Evolutionary conservation across 2,113 vertebrate genomes (phyloP), one percentile per base, ranked within the genome.

Genomic region (Protomyctophum bolini): DNA sequence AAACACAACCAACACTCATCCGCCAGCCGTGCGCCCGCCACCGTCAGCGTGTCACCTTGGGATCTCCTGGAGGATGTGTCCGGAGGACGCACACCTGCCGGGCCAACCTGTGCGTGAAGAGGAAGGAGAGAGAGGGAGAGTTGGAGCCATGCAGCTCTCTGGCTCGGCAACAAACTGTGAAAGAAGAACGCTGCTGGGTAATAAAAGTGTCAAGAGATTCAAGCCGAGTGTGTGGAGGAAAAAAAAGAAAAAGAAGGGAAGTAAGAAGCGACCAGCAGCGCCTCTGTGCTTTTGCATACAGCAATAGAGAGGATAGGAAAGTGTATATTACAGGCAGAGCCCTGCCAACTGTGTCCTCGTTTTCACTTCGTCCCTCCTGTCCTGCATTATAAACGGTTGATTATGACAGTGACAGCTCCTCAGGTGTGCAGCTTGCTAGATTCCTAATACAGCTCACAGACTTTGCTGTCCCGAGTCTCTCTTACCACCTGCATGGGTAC

Each of bases 401-500:
- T 90, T 86, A 88, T 87, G 85, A 90, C 87, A 81, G 61, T 83
- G 87, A 86, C 87, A 82, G 84, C 86, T 91, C 83, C 84, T 91
- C 89, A 91, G 89, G 89, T 91, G 89, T 87, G 83, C 83, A 77
- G 80, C 70, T 85, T 83, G 81, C 78, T 79, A 86, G 76, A 89
- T 81, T 91, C 90, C 87, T 87, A 88, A 90, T 92, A 87, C 91
- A 66, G 83, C 85, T 86, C 87, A 87, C 87, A 86, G 67, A 76
- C 81, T 58, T 73, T 47, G 80, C 82, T 63, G 76, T 69, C 80
- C 87, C 78, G 21, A 21, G 21, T 83, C 85, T 81, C 76, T 80
- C 73, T 68, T 70, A 67, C 83, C 87, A 86, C 88, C 80, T 83
- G 82, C 80, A 45, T 14, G 12, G 14, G 12, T 21, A 55, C 52